Evolutionary conservation across 1,140 invertebrate genomes (phyloP).

Genomic region (Papilio aristodemus): DNA sequence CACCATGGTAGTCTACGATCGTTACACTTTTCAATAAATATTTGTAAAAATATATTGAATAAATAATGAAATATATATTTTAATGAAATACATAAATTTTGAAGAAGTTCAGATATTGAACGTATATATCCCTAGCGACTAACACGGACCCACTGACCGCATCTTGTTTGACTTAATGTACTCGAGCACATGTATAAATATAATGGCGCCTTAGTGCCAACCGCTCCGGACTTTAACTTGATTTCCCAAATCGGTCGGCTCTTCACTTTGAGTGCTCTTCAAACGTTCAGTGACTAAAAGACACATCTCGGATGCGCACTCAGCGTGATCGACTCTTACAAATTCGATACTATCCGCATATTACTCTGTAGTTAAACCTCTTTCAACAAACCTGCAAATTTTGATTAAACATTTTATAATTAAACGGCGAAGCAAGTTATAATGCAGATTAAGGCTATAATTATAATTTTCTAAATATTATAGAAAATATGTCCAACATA

Average conservation of each 20-base stretch:
- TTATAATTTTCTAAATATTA: too few species aligned
- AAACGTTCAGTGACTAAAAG: conserved; percentile 60
- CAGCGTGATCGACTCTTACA: conserved; percentile 47
- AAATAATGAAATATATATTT: too few species aligned
- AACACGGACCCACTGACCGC: conserved; percentile 6
- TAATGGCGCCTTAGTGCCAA: conserved; percentile 28
- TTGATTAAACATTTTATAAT: too few species aligned
- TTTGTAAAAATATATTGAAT: too few species aligned
- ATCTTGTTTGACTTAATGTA: conserved; percentile 28
- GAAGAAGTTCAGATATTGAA: not conserved
- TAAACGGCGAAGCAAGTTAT: too few species aligned
- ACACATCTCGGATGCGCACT: conserved; percentile 57
- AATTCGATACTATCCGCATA: conserved; percentile 46
- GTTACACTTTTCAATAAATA: too few species aligned
- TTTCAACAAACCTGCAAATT: not conserved
- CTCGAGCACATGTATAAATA: conserved; percentile 18
- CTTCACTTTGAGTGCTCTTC: conserved; percentile 64
- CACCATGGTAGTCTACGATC: too few species aligned
- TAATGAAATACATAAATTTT: too few species aligned
- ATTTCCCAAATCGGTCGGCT: conserved; percentile 71
- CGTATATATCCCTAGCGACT: not conserved
- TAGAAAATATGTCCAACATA: too few species aligned
- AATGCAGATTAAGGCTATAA: too few species aligned
- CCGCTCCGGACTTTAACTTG: conserved; percentile 51
- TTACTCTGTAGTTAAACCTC: conserved; percentile 31